phyloP scores from a whole-genome alignment of 2,888 invertebrate species.

The Sarcophaga variegata region DNA sequence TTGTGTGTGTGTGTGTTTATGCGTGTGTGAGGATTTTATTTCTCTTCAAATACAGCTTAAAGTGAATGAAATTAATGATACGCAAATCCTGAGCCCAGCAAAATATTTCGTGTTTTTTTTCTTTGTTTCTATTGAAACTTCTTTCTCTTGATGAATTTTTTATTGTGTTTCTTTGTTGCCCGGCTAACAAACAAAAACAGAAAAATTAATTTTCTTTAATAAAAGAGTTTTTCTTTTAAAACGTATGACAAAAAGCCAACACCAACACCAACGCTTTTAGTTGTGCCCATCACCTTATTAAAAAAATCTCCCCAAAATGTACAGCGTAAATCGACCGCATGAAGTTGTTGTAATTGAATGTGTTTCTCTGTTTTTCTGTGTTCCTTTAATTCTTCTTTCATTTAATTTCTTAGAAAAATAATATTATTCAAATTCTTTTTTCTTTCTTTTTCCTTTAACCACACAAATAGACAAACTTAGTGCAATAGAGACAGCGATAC shows the following conservation, averaged over 20 bases:
- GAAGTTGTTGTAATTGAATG: constrained; percentile 43
- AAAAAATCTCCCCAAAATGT: constrained; percentile 34
- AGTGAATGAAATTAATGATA: constrained; percentile 69
- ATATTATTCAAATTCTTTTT: constrained; percentile 48
- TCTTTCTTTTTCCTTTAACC: not conserved
- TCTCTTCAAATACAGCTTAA: constrained; percentile 48
- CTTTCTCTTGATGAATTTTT: not conserved
- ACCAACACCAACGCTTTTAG: too few species aligned
- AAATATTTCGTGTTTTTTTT: constrained; percentile 36
- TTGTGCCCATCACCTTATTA: not conserved
- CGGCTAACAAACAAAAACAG: not conserved
- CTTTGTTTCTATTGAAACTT: not conserved
- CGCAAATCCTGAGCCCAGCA: constrained; percentile 68
- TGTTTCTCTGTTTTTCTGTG: constrained; percentile 7
- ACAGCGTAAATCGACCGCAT: constrained; percentile 59
- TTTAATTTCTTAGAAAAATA: constrained; percentile 32
- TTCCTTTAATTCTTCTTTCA: not conserved
- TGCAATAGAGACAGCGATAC: not conserved
- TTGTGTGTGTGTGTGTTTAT: not conserved
- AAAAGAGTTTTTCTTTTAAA: constrained; percentile 35
- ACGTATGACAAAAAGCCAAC: constrained; percentile 1
- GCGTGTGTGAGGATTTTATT: not conserved
- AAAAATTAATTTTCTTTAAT: not conserved
- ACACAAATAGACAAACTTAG: not conserved
- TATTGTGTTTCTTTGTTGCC: not conserved